These are phyloP conservation scores for Grus americana DNA, from an alignment of 2,113 vertebrate genomes.

Conservation along the genomic window DNA sequence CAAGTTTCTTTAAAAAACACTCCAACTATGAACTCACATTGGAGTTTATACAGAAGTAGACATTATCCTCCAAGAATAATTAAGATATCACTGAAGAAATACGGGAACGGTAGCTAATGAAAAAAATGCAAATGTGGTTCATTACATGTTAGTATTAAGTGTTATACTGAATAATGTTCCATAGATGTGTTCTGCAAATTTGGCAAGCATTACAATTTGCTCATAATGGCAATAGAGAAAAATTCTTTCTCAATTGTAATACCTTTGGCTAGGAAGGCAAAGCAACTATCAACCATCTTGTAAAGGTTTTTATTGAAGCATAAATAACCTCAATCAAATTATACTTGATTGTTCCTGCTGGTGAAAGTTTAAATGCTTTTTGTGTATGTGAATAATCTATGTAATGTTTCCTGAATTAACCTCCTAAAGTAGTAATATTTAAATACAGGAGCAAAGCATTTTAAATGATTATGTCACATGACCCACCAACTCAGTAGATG, in stretches of 20 bases:
- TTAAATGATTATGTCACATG: background rate
- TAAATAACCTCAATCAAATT: constrained; percentile 36
- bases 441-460: background rate
- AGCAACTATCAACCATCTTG: background rate
- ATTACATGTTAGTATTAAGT: constrained; percentile 57
- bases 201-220: constrained; percentile 55
- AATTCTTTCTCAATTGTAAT: constrained; percentile 60
- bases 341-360: constrained; percentile 25
- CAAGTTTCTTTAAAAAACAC: background rate
- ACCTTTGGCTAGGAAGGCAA: constrained; percentile 31
- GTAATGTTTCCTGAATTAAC: constrained; percentile 16
- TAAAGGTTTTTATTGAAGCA: constrained; percentile 30
- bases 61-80: constrained; percentile 25
- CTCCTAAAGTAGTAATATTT: background rate
- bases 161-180: constrained; percentile 46
- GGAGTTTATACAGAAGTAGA: background rate
- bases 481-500: background rate
- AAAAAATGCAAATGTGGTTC: constrained; percentile 70
- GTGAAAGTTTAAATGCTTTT: constrained; percentile 43
- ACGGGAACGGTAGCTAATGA: constrained; percentile 59
- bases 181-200: constrained; percentile 55
- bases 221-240: constrained; percentile 58
- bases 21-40: background rate
- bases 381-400: constrained; percentile 29
- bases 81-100: constrained; percentile 57